Base-by-base conservation (phyloP, 30 jellyfish, hydroid and myxozoan species). In the Aurelia sp. region DNA sequence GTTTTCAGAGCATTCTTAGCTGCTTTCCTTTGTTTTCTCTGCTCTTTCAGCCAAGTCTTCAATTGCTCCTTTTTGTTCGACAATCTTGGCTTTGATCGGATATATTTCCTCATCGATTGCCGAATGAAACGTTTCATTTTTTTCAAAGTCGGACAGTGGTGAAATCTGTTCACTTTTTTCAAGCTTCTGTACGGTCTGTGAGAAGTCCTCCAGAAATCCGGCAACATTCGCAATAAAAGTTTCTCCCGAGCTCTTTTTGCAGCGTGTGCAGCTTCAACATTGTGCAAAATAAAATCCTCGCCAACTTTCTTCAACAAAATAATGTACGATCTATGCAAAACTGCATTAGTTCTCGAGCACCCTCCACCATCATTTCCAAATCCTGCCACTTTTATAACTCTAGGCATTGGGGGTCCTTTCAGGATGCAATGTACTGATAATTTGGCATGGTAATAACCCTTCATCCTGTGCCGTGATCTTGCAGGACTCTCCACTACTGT, bases 321-420 rank as follows among this genome's bases (percentile, higher is more conserved):
- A 2, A 87, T 70, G 71, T 87, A 87, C 61, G 96, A 78, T 27
- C 59, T 57, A 61, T 87, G 90, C 27, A 64, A 51, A 11, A 78
- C 44, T 44, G 96, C 96, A 58, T 78, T 81, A 4, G 96, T 74
- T 17, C 87, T 87, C 12, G 96, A 66, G 73, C 96, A 87, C 12
- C 84, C 87, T 4, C 96, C 96, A 22, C 89, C 96, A 37, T 87
- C 90, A 60, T 87, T 71, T 16, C 96, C 96, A 71, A 87, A 87
- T 18, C 96, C 91, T 12, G 86, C 66, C 2, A 87, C 96, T 7
- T 66, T 27, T 13, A 87, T 44, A 17, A 55, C 63, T 74, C 83
- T 78, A 1, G 90, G 90, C 37, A 87, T 22, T 27, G 70, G 58
- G 15, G 96, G 87, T 60, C 96, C 96, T 53, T 87, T 87, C 11